Base-by-base conservation (phyloP, 2,888 invertebrate genomes). In the Monoplex corrugatus region DNA sequence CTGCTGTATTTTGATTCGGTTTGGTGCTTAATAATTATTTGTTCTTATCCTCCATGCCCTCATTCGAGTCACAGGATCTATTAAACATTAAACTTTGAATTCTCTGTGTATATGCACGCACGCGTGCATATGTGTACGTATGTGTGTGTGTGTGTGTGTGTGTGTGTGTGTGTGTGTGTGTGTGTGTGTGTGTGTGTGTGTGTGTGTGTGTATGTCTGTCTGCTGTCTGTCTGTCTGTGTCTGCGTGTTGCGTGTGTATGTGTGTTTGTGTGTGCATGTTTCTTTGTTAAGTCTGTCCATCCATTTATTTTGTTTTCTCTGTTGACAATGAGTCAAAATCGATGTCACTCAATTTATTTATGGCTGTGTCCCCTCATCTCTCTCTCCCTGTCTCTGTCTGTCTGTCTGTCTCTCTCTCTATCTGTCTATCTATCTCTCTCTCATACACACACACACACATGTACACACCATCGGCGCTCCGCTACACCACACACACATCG, bases 161-260 rank as follows among this genome's bases (percentile, higher is more conserved):
- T 85, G 32, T 85, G n/a, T 85, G 32, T 50, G 50, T 68, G 63
- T 16, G 63, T 68, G 63, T 68, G 63, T 68, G 63, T 16, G 63
- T 68, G 63, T 68, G 63, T 68, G 63, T 68, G 63, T 68, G 63
- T 68, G 63, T 28, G 63, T 68, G 63, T 68, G 63, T 28, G 63
- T 68, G 28, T 68, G 63, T 23, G n/a, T 63, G 63, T 23, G 63
- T 68, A 28, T 23, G 63, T 68, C 28, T 68, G 63, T 68, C 28
- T 6, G 63, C 63, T 6, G 19, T 23, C 23, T 68, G 63, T 28
- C 6, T 68, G 19, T n/a, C n/a, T n/a, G 63, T 68, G 63, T 68
- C 28, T 6, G 63, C 63, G 28, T 16, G 63, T 28, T 68, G 63
- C 28, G 28, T 68, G 19, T n/a, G 23, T 28, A 68, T 1, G 2